A percentile compares a stretch with the other conserved stretches of the same genome.
Evolutionary conservation across 2,888 invertebrate genomes (phyloP).

Genomic region (Catocala fraxini): DNA sequence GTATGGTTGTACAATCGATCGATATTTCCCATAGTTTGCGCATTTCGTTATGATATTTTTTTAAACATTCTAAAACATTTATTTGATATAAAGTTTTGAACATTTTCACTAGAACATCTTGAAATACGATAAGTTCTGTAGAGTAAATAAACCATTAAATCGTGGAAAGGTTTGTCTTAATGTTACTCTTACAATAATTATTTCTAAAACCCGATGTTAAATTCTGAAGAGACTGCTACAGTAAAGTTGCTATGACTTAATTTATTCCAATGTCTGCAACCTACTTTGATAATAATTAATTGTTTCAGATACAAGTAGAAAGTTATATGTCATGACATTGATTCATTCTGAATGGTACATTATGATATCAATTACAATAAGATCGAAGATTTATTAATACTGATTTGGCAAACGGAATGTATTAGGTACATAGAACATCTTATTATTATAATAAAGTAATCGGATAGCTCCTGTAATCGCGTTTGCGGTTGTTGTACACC

Average conservation of each 20-base stretch:
- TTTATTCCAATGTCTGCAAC: conserved; percentile 9
- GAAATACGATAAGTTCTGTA: not conserved
- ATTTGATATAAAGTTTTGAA: too few species aligned
- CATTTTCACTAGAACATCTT: too few species aligned
- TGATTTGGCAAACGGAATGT: conserved; percentile 46
- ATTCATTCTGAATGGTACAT: conserved; percentile 24
- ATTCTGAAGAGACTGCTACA: conserved; percentile 10
- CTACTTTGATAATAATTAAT: conserved; percentile 12
- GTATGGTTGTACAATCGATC: not conserved
- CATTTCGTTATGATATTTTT: not conserved
- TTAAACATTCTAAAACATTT: not conserved
- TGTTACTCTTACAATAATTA: conserved; percentile 24
- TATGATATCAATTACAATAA: conserved; percentile 25
- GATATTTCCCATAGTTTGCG: not conserved
- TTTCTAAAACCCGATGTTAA: conserved; percentile 5
- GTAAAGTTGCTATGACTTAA: conserved; percentile 9
- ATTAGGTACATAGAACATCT: conserved; percentile 24
- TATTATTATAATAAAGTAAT: conserved; percentile 27
- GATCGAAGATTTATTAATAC: conserved; percentile 44
- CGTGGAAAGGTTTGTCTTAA: conserved; percentile 17
- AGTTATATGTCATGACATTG: conserved; percentile 28
- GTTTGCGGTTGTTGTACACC: conserved; percentile 13
- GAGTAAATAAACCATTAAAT: not conserved
- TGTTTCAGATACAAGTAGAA: conserved; percentile 13
- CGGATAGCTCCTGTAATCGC: conserved; percentile 20